phyloP scores from a whole-genome alignment of 1,140 invertebrate species.

The Brachionus asplanchnoidis region DNA sequence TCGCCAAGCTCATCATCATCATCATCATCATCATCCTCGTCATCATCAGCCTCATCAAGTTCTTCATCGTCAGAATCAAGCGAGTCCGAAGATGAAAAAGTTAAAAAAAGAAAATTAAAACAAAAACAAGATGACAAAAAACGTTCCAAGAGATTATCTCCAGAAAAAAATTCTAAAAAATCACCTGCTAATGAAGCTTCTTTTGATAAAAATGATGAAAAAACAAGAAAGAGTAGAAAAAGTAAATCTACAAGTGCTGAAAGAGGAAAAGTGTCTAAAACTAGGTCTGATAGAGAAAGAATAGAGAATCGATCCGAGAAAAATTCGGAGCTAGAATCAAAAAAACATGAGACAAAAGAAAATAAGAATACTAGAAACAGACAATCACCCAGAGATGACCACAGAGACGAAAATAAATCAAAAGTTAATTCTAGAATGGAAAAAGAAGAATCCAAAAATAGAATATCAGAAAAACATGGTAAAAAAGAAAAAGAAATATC shows the following conservation, averaged over 20 bases:
- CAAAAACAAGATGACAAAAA: conserved; percentile 1
- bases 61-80: conserved; percentile 11
- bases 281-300: background rate
- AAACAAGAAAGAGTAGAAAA: background rate
- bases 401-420: background rate
- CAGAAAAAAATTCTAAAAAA: background rate
- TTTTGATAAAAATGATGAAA: background rate
- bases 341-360: background rate
- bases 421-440: too few species aligned
- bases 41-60: background rate
- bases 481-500: too few species aligned
- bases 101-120: background rate
- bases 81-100: background rate
- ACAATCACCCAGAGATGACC: background rate
- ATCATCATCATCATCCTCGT: background rate
- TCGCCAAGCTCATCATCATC: conserved; percentile 2
- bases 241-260: background rate
- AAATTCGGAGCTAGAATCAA: background rate
- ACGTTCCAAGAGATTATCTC: background rate
- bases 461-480: too few species aligned
- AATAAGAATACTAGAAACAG: background rate
- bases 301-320: background rate
- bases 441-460: too few species aligned
- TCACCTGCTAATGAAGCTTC: background rate
- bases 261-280: background rate